phyloP scores from a whole-genome alignment of 2,888 invertebrate genomes.

The Ophion slaviceki region DNA sequence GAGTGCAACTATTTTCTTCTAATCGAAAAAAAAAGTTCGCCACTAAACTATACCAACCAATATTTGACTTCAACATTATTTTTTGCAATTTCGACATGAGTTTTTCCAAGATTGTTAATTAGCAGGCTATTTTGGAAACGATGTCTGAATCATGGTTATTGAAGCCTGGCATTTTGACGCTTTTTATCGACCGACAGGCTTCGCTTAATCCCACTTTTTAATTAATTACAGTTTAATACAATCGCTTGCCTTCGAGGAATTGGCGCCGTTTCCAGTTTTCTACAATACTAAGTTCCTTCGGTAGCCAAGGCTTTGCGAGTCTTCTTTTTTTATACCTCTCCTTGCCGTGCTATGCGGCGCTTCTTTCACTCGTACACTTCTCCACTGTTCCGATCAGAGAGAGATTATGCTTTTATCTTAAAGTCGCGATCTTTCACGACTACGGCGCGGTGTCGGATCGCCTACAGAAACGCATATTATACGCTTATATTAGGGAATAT shows the following conservation, averaged over 20 bases:
- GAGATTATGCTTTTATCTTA: slow-evolving; percentile 63
- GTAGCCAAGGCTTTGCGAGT: slow-evolving; percentile 43
- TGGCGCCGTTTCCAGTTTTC: slow-evolving; percentile 53
- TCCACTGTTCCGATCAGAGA: slow-evolving; percentile 58
- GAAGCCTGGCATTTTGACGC: not conserved
- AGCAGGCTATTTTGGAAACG: not conserved
- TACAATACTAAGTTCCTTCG: slow-evolving; percentile 50
- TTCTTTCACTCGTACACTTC: slow-evolving; percentile 57
- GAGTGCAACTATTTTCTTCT: no score
- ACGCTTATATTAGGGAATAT: slow-evolving; percentile 36
- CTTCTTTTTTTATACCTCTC: slow-evolving; percentile 17
- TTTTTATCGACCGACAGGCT: not conserved
- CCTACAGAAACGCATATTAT: slow-evolving; percentile 43
- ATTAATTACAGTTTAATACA: slow-evolving; percentile 49
- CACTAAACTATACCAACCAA: no score
- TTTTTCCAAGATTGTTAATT: no score
- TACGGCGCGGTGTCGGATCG: slow-evolving; percentile 45
- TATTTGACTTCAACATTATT: not conserved
- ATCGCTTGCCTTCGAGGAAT: slow-evolving; percentile 49
- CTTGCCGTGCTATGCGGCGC: slow-evolving; percentile 39
- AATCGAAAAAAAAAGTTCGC: no score
- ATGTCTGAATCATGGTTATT: not conserved
- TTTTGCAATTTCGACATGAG: no score
- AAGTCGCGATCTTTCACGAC: slow-evolving; percentile 62
- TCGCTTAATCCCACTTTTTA: slow-evolving; percentile 39